Percentiles rank a stretch among this genome's conserved stretches.
These are phyloP conservation scores for Sweltsa coloradensis DNA, from an alignment of 1,140 invertebrate species.

Conservation along the genomic window DNA sequence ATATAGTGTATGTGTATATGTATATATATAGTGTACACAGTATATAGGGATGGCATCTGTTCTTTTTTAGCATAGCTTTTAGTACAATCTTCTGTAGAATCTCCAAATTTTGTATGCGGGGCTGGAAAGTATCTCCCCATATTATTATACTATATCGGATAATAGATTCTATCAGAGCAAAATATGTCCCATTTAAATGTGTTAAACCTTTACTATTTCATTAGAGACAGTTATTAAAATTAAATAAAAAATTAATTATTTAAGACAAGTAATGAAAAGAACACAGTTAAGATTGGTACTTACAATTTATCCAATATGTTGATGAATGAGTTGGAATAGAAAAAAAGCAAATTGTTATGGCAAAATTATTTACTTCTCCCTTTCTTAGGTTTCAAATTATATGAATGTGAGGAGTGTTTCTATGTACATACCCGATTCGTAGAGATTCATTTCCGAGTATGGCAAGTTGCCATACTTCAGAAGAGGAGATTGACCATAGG, in stretches of 20 bases:
- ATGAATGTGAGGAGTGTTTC: conserved; percentile 21
- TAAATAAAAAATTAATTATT: background rate
- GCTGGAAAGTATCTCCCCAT: no score
- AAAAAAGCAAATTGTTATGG: background rate
- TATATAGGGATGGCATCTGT: no score
- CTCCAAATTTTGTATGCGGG: no score
- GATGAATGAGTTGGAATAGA: background rate
- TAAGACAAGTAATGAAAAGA: background rate
- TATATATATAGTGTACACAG: no score
- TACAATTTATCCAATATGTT: background rate
- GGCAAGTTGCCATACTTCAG: conserved; percentile 30
- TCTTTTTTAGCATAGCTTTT: no score
- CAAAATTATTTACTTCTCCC: background rate
- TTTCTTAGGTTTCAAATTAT: background rate
- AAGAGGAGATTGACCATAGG: conserved; percentile 17
- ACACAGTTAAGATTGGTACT: background rate
- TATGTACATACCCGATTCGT: conserved; percentile 32
- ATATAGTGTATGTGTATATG: no score
- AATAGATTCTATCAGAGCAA: no score
- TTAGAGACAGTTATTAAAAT: no score
- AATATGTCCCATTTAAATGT: no score
- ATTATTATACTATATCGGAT: no score
- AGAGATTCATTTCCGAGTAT: conserved; percentile 27
- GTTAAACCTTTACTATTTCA: no score
- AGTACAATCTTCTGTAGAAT: no score